Evolutionary conservation across 2,888 invertebrate species (phyloP), one percentile per base, ranked within the genome.

Genomic region (Andrena camellia): DNA sequence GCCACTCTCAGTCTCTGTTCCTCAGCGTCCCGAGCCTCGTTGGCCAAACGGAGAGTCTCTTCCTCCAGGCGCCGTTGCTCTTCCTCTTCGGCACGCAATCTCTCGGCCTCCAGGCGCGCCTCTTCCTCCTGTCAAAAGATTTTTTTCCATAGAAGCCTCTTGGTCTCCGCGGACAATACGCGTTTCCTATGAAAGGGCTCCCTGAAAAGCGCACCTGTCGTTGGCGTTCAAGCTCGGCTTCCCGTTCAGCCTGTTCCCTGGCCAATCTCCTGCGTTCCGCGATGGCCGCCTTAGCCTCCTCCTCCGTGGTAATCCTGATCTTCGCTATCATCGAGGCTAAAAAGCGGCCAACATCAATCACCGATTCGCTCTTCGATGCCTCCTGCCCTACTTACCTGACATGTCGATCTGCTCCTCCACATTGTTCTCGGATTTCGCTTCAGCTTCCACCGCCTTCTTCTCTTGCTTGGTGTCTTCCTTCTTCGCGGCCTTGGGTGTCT

Each of bases 211-310:
- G 10, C 92, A 95, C 95, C 93, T 94, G 94, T 93, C 95, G 94
- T 89, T 95, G 95, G 88, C 97, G 95, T 94, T 98, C 98, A 68
- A 97, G 94, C 94, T 98, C 98, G 1, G 98, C 98, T 94, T 98
- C 98, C 80, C 97, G 94, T 95, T 99, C 99, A 13, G 98, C 97
- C 94, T 98, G 98, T 94, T 98, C 99, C 23, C 99, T 94, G 13
- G 98, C 98, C 81, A 98, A 95, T 78, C 98, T 95, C 86, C 99
- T 95, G 83, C 98, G 95, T 95, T 99, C 99, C 0, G 99, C 98
- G 76, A 99, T 95, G 75, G 98, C 98, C 23, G 98, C 98, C 94
- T 98, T 99, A 8, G 99, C 99, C 93, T 98, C 97, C 94, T 98
- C 98, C 94, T 98, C 98, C 2, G 98, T 98, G 10, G 97, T 97